Percentiles rank a stretch among this genome's conserved stretches.
Evolutionary conservation across 1,140 invertebrate species (phyloP).

Genomic region (Melipona quadrifasciata): DNA sequence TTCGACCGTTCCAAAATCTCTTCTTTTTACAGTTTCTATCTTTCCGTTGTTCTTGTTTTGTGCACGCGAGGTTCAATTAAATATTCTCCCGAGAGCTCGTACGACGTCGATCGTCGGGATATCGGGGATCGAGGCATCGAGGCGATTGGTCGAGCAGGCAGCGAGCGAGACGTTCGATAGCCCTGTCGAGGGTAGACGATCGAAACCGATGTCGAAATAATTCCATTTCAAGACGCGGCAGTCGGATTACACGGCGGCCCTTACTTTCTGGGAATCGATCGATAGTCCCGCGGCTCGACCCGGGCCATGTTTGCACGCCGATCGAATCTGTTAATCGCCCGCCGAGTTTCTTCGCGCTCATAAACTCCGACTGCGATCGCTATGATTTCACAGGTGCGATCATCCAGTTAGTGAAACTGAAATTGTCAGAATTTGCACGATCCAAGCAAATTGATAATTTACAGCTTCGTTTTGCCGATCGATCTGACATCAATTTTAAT

Average conservation of each 20-base stretch:
- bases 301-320: constrained; percentile 45
- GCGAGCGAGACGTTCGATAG: constrained; percentile 26
- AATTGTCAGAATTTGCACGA: no score
- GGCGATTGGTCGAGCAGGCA: not conserved
- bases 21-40: not conserved
- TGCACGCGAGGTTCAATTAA: not conserved
- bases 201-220: constrained; percentile 71
- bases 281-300: constrained; percentile 64
- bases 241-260: constrained; percentile 67
- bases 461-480: not conserved
- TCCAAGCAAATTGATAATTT: not conserved
- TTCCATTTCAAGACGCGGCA: constrained; percentile 67
- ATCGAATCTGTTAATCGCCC: constrained; percentile 60
- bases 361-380: not conserved
- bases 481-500: not conserved
- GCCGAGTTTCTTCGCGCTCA: constrained; percentile 31
- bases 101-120: not conserved
- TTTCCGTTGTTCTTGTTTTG: no score
- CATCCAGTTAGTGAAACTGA: no score
- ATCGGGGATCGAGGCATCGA: not conserved
- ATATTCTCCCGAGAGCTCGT: not conserved
- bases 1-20: not conserved
- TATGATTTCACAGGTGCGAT: not conserved
- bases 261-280: constrained; percentile 73
- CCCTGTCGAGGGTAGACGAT: constrained; percentile 52